Evolutionary conservation across 2,113 vertebrate genomes (phyloP).

Genomic region (Pseudolaguvia tuberculata): DNA sequence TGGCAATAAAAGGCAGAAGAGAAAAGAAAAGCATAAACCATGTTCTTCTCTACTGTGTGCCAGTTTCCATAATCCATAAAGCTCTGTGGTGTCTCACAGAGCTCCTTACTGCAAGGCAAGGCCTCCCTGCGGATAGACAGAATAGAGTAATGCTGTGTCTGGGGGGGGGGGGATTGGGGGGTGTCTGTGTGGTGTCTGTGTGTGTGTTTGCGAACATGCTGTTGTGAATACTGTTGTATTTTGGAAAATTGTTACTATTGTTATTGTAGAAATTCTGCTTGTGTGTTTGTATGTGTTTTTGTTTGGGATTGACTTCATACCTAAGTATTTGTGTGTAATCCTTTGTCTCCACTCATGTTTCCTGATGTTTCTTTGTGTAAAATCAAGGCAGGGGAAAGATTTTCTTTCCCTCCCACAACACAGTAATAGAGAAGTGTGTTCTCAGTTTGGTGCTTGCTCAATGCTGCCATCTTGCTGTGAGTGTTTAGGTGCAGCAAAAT

Average conservation of each 20-base stretch:
- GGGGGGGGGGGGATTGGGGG: neutral
- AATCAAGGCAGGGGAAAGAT: conserved; percentile 36
- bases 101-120: conserved; percentile 5
- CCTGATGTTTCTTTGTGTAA: conserved; percentile 44
- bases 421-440: conserved; percentile 3
- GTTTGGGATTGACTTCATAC: neutral
- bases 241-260: too few relatives aligned
- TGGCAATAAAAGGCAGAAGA: conserved; percentile 7
- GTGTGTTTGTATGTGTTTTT: neutral
- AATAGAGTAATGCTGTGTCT: conserved; percentile 12
- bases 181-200: conserved; percentile 14
- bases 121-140: neutral
- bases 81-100: conserved; percentile 6
- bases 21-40: conserved; percentile 10
- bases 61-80: conserved; percentile 31
- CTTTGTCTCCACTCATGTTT: conserved; percentile 29
- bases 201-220: neutral
- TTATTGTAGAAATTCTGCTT: conserved; percentile 6
- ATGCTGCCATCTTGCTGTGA: conserved; percentile 69
- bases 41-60: neutral
- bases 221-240: conserved; percentile 1
- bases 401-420: conserved; percentile 24
- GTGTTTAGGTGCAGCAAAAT: neutral
- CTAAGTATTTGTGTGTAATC: conserved; percentile 28
- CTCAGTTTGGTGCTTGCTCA: conserved; percentile 53